Conservation (phyloP, 2,797 vertebrate genomes). For the Adelosebastes latens region DNA sequence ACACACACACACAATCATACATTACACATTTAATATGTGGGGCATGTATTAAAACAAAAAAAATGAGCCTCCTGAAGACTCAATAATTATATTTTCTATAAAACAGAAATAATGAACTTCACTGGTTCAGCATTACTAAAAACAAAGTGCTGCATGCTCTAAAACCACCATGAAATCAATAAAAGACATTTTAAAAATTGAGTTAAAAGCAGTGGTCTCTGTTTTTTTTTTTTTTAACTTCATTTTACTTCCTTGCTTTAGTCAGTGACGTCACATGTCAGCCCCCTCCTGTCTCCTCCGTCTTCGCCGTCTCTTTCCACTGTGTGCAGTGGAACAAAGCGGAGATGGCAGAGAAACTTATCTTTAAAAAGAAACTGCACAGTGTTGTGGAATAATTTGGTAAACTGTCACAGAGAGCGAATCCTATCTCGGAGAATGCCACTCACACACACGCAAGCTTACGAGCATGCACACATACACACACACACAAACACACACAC, state of each 20-base stretch:
- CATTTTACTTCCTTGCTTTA: conserved; percentile 6
- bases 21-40: no score
- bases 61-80: no score
- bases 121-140: conserved; percentile 21
- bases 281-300: conserved; percentile 14
- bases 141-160: conserved; percentile 15
- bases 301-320: conserved; percentile 46
- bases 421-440: conserved; percentile 66
- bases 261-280: conserved; percentile 48
- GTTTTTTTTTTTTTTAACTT: background rate
- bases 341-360: conserved; percentile 63
- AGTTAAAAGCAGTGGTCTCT: conserved; percentile 26
- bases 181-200: conserved; percentile 4
- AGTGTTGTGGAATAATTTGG: conserved; percentile 70
- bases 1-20: no score
- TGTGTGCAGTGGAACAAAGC: conserved; percentile 64
- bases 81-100: no score
- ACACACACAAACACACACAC: conserved; percentile 21
- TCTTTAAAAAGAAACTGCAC: conserved; percentile 72
- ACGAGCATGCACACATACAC: background rate
- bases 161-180: conserved; percentile 44
- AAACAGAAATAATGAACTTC: conserved; percentile 24
- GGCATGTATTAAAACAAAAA: no score
- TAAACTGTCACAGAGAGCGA: conserved; percentile 70
- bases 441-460: conserved; percentile 35